phyloP scores from a whole-genome alignment of 1,140 invertebrate genomes.

The Telenomus remus region DNA sequence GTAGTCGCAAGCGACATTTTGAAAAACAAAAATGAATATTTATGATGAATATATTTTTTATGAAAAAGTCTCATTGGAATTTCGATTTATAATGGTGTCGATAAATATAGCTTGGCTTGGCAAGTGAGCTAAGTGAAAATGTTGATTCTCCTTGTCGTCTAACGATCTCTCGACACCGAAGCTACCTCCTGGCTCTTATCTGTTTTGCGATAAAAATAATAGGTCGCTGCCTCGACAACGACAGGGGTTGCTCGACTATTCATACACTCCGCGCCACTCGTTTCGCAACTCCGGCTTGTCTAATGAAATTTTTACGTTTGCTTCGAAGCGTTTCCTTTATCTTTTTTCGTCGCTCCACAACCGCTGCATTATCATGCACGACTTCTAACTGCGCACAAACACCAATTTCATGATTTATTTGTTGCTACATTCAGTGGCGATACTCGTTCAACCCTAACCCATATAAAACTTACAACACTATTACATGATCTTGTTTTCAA shows the following conservation, averaged over 20 bases:
- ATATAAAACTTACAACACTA: too few species aligned
- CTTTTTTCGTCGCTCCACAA: slow-evolving; percentile 38
- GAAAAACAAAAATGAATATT: too few species aligned
- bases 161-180: slow-evolving; percentile 52
- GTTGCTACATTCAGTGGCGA: slow-evolving; percentile 50
- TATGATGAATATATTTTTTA: too few species aligned
- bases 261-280: slow-evolving; percentile 52
- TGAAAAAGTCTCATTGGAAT: too few species aligned
- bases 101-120: slow-evolving; percentile 47
- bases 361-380: slow-evolving; percentile 60
- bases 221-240: slow-evolving; percentile 34
- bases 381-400: slow-evolving; percentile 43
- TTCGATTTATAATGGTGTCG: slow-evolving; percentile 25
- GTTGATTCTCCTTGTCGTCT: slow-evolving; percentile 49
- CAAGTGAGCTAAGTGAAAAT: slow-evolving; percentile 53
- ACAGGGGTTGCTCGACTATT: slow-evolving; percentile 38
- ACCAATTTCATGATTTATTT: slow-evolving; percentile 51
- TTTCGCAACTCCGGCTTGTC: slow-evolving; percentile 63
- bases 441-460: slow-evolving; percentile 43
- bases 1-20: too few species aligned
- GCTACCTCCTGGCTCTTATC: slow-evolving; percentile 43
- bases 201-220: slow-evolving; percentile 62
- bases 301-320: slow-evolving; percentile 68
- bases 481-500: too few species aligned
- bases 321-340: slow-evolving; percentile 50